These are phyloP conservation scores for Saturnia pavonia DNA, from an alignment of 2,888 invertebrate species.

Conservation along the genomic window DNA sequence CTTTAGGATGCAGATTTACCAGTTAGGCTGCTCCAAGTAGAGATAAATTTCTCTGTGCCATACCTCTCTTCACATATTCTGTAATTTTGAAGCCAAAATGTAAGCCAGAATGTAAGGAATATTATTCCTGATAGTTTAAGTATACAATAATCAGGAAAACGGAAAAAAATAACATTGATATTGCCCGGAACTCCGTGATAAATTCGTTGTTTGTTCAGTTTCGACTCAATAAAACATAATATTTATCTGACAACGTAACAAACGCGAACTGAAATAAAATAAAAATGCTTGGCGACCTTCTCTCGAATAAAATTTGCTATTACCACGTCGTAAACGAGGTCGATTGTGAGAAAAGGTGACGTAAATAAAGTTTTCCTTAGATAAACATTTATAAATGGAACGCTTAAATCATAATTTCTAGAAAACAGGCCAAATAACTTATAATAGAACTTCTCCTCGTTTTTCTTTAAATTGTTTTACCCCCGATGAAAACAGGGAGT, in stretches of 20 bases:
- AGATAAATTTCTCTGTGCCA: too few relatives aligned
- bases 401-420: neutral
- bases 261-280: constrained; percentile 28
- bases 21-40: too few relatives aligned
- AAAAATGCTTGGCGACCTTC: constrained; percentile 22
- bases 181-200: constrained; percentile 28
- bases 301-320: constrained; percentile 25
- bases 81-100: neutral
- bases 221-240: constrained; percentile 21
- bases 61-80: neutral
- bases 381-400: constrained; percentile 4
- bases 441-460: neutral
- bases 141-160: neutral
- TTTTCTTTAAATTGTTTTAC: neutral
- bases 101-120: too few relatives aligned
- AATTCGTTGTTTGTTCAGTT: constrained; percentile 25
- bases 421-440: neutral
- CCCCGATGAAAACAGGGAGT: too few relatives aligned
- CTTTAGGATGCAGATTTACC: too few relatives aligned
- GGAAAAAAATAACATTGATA: constrained; percentile 24
- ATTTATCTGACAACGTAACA: constrained; percentile 28
- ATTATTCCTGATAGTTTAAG: neutral
- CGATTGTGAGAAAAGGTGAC: constrained; percentile 16
- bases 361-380: constrained; percentile 16
- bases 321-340: constrained; percentile 13